Base-by-base conservation (phyloP, 2,797 vertebrate species). In the Brotula barbata region DNA sequence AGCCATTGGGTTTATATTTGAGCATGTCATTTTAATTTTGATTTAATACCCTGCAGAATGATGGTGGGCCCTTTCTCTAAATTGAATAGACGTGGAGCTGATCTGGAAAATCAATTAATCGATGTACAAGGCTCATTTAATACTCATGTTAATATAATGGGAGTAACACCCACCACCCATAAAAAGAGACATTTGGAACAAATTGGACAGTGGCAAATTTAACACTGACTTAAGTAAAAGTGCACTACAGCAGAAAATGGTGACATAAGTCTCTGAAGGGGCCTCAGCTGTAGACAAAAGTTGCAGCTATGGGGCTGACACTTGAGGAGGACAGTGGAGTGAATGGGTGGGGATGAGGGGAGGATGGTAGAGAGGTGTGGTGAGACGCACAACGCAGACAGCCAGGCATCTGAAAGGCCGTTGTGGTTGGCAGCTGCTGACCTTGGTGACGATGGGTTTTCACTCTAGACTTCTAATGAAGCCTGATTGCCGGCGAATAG, bases 401-500 rank as follows among this genome's bases (percentile, higher is more conserved):
- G 80, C 60, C 57, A 34, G 70, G 84, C 69, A 81, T 81, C 73
- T 87, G 76, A 89, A 89, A 87, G 88, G 86, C 83, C 72, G 80
- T 58, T 75, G 85, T 87, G 85, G 84, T 87, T 85, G 86, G 87
- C 85, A 86, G 87, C 56, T 56, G 68, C 86, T 91, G 91, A 92
- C 91, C 91, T 92, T 91, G 90, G 86, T 81, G 88, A 82, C 82
- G 83, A 90, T 83, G 87, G 85, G 72, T 89, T 90, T 90, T 86
- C 88, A 88, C 86, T 83, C 91, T 88, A 89, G 87, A 80, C 83
- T 88, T 88, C 88, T 92, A 92, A 92, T 92, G 89, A 92, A 88
- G 86, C 86, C 91, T 92, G 91, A 93, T 92, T 91, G 90, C 88
- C 73, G 54, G 81, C 81, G 88, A 90, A 89, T 77, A 82, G 85